Evolutionary conservation across 1,140 invertebrate genomes (phyloP), one percentile per base, ranked within the genome.

Genomic region (Drosophila triauraria): DNA sequence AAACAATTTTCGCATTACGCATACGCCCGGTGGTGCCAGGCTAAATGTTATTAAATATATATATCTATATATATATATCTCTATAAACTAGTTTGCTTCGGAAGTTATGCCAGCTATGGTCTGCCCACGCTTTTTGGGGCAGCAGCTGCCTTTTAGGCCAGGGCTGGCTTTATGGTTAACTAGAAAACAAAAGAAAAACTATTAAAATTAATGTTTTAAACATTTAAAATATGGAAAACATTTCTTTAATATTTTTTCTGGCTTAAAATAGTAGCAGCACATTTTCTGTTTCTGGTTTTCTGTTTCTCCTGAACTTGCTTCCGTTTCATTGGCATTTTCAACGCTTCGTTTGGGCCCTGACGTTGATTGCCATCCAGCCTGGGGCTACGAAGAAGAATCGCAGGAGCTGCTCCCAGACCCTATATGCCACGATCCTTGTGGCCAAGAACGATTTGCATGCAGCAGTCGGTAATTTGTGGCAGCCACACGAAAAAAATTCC

Each of bases 301-400:
- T 30, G 58, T 4, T 47, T 44, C 23, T 44, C 23, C 47, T 60
- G 47, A 51, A 35, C 48, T 43, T 42, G 83, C 81, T 88, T 90
- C 84, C 85, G 84, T 90, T 87, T 84, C 81, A 90, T 90, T 83
- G 84, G 74, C 78, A 85, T 90, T 87, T 87, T 84, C 84, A 88
- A 84, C 85, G 84, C 85, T 90, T 87, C 84, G 81, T 78, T 86
- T 38, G 32, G 32, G 32, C 75, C 80, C 62, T 78, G 80, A 83
- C 80, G 80, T 74, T 74, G 77, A 79, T 79, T 79, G 76, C 76
- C 46, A 17, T 13, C 47, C 47, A 59, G 64, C 77, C 76, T n/a
- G 35, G 43, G 76, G 77, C 75, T 7, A 54, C 2, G 32, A 10
- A 35, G 32, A 10, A 10, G 32, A 10, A 10, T 35, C 32, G 38